A percentile compares a stretch with the other conserved stretches of the same genome.
These are phyloP conservation scores for Phocides pigmalion DNA, from an alignment of 1,140 invertebrate genomes.

Conservation along the genomic window DNA sequence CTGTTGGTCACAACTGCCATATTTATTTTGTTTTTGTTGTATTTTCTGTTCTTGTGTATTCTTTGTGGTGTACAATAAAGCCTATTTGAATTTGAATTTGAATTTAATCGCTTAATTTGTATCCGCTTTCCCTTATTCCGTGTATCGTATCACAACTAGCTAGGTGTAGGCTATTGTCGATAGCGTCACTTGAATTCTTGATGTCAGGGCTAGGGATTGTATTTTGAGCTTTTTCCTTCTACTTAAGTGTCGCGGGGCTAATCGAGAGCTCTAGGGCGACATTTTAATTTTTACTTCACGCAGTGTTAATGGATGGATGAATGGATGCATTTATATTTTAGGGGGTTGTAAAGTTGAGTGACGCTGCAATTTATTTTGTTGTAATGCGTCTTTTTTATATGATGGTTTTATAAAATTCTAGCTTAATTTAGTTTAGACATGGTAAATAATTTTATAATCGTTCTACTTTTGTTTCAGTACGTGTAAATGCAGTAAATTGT, in stretches of 20 bases:
- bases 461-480: too few species aligned
- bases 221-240: conserved; percentile 72
- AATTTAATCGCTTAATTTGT: too few species aligned
- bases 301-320: conserved; percentile 22
- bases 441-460: too few species aligned
- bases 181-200: conserved; percentile 72
- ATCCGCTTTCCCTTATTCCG: conserved; percentile 19
- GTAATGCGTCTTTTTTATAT: background rate
- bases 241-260: conserved; percentile 44
- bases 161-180: conserved; percentile 75
- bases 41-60: too few species aligned
- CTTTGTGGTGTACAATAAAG: too few species aligned
- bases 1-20: too few species aligned
- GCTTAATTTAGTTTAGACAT: too few species aligned
- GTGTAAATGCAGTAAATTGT: too few species aligned
- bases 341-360: background rate
- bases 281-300: conserved; percentile 26
- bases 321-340: conserved; percentile 6
- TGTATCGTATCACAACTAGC: conserved; percentile 47
- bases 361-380: background rate
- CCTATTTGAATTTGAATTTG: too few species aligned
- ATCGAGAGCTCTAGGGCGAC: conserved; percentile 42
- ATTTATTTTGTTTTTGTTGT: too few species aligned
- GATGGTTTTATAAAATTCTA: too few species aligned
- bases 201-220: conserved; percentile 61